A percentile compares a stretch with the other conserved stretches of the same genome.
Evolutionary conservation across 2,113 vertebrate species (phyloP).

Genomic region (Enhydra lutris): DNA sequence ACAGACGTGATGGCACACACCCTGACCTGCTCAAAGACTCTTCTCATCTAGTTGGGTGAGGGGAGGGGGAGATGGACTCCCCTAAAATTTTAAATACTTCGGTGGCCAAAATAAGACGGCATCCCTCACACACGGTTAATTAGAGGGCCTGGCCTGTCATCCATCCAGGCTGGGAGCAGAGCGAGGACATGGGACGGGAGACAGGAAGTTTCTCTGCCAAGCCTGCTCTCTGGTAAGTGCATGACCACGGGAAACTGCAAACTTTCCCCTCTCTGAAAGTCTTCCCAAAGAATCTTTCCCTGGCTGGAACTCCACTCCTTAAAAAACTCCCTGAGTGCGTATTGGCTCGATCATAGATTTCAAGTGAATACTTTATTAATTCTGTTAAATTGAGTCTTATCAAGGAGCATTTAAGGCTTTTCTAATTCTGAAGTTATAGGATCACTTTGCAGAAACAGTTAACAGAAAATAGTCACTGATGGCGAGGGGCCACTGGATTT

Average conservation of each 20-base stretch:
- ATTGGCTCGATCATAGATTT: slow-evolving; percentile 45
- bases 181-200: neutral
- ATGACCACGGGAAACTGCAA: slow-evolving; percentile 38
- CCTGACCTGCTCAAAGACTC: neutral
- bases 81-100: neutral
- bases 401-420: slow-evolving; percentile 66
- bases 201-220: slow-evolving; percentile 43
- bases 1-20: neutral
- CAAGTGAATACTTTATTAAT: slow-evolving; percentile 66
- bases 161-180: neutral
- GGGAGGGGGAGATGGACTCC: neutral
- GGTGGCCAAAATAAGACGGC: neutral
- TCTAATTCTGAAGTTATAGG: slow-evolving; percentile 72
- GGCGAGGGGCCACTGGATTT: slow-evolving; percentile 72
- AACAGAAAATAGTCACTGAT: slow-evolving; percentile 72
- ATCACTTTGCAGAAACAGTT: slow-evolving; percentile 73
- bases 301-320: slow-evolving; percentile 51
- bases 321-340: neutral
- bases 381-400: slow-evolving; percentile 70
- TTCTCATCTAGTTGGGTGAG: neutral
- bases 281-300: slow-evolving; percentile 51
- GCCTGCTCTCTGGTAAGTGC: slow-evolving; percentile 57
- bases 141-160: neutral
- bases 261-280: slow-evolving; percentile 52
- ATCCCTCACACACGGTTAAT: neutral